phyloP scores from a whole-genome alignment of 2,797 vertebrate species.

The Cirrhinus mrigala region DNA sequence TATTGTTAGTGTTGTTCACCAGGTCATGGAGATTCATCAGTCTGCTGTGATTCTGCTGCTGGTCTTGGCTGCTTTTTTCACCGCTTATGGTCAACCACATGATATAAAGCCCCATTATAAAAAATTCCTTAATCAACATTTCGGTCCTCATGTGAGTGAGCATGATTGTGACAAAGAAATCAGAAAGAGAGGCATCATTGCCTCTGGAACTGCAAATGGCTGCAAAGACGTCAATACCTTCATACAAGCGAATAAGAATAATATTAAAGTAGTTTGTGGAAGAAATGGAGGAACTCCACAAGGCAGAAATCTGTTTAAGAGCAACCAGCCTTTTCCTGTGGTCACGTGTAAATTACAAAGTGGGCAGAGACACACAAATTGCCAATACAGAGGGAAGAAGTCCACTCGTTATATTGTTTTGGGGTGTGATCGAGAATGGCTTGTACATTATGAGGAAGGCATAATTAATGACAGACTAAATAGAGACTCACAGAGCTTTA shows the following conservation, averaged over 20 bases:
- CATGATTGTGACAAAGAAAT: constrained; percentile 43
- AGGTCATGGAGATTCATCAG: constrained; percentile 29
- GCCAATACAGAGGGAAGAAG: constrained; percentile 37
- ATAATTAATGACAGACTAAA: too few relatives aligned
- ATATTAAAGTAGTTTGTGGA: constrained; percentile 26
- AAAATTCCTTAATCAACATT: constrained; percentile 50
- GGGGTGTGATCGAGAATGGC: constrained; percentile 23
- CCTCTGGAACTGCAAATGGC: not conserved
- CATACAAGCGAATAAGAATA: constrained; percentile 12
- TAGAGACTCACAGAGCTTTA: too few relatives aligned
- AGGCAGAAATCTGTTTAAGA: not conserved
- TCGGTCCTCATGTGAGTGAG: constrained; percentile 20
- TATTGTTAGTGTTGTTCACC: too few relatives aligned
- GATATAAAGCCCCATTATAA: constrained; percentile 16
- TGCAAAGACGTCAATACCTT: constrained; percentile 60
- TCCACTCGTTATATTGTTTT: constrained; percentile 47
- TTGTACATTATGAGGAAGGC: constrained; percentile 56
- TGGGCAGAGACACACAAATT: constrained; percentile 35
- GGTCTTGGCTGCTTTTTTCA: not conserved
- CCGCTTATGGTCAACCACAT: not conserved
- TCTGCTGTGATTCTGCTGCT: constrained; percentile 43
- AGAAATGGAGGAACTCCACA: not conserved
- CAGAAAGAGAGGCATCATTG: constrained; percentile 3
- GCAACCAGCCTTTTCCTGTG: constrained; percentile 46
- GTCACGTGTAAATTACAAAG: constrained; percentile 38